Percentiles rank a stretch among this genome's conserved stretches.
Evolutionary conservation across 2,113 vertebrate genomes (phyloP).

Genomic region (Marmota monax): DNA sequence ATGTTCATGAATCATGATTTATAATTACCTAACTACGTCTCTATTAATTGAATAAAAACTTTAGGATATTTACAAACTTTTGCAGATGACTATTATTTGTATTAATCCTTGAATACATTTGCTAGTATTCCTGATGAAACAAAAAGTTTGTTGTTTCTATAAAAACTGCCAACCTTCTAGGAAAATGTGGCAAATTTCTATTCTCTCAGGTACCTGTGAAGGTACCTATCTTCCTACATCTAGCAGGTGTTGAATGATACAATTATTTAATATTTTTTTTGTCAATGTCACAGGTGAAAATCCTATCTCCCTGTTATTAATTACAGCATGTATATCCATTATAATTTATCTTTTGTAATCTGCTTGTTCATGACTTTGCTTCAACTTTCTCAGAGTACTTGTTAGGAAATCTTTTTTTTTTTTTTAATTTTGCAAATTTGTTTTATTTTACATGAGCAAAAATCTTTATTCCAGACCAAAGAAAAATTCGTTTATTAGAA

Average conservation of each 20-base stretch:
- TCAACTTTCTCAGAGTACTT: neutral
- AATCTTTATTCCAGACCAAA: no score
- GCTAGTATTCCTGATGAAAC: constrained; percentile 18
- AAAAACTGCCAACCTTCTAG: neutral
- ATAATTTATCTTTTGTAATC: neutral
- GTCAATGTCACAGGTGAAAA: neutral
- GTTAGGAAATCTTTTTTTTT: neutral
- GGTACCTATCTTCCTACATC: neutral
- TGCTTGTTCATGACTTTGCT: neutral
- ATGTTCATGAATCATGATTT: neutral
- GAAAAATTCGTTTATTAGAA: no score
- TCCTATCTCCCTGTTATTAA: neutral
- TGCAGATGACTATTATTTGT: neutral
- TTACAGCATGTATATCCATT: neutral
- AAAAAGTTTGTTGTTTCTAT: neutral
- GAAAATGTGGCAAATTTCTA: neutral
- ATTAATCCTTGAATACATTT: neutral
- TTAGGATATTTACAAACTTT: constrained; percentile 1
- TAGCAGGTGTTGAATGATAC: neutral
- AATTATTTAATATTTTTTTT: neutral
- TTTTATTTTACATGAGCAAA: no score
- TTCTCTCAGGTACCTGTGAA: neutral
- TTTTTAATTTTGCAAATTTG: no score
- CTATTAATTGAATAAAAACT: neutral
- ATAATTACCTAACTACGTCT: neutral